Evolutionary conservation across 2,113 vertebrate genomes (phyloP), one percentile per base, ranked within the genome.

Genomic region (Formicarius rufipectus): DNA sequence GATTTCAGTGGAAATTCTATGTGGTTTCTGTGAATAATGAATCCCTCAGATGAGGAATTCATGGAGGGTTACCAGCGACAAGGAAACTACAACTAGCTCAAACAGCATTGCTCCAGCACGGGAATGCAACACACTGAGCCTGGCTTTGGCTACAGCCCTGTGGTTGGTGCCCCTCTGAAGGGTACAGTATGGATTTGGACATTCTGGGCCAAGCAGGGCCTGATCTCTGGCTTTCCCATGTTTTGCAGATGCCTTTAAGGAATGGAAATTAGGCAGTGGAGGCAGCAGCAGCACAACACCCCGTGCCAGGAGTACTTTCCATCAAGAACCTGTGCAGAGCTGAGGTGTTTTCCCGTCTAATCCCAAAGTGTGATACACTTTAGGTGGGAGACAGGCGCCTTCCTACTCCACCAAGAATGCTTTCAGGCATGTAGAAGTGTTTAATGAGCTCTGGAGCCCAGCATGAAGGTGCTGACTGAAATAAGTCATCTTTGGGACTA

Each of bases 81-180:
- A 45, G 45, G 31, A 62, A 76, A 73, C 14, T 27, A 35, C 21
- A 27, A 1, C 5, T 1, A 8, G 5, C 30, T 79, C 25, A 42
- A 25, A 12, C 0, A 2, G 18, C 52, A 5, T 27, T 39, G 52
- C 35, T 64, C 52, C 74, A 64, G 67, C 62, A 52, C 9, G 22
- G 30, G 14, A 30, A n/a, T 1, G 1, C 60, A 62, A 0, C 25
- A 2, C 0, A 3, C 17, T 18, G 10, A 37, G 25, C 28, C 35
- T 75, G 47, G 25, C n/a, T 90, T 63, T 72, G 64, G 31, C 64
- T 19, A 6, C 19, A 84, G 45, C 24, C 47, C 37, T 1, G 6
- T 16, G n/a, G 8, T 12, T 72, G 45, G 8, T 3, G 2, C 44
- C 33, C 16, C 42, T 75, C 78, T 60, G 49, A 79, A 55, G 23